Evolutionary conservation across 1,140 invertebrate genomes (phyloP).

Genomic region (Caenorhabditis tropicalis): DNA sequence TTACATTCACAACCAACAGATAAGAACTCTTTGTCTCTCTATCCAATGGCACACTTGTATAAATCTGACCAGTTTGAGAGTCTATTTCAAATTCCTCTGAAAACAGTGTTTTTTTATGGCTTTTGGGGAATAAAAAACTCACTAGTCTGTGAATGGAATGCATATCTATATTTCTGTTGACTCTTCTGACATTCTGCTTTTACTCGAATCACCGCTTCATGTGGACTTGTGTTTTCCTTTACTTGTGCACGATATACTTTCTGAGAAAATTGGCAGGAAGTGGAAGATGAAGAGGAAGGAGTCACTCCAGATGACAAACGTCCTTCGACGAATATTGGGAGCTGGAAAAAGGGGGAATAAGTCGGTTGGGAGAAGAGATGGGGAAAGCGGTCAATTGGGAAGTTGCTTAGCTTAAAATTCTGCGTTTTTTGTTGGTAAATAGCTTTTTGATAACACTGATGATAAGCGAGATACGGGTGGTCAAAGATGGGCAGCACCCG

Average conservation of each 20-base stretch:
- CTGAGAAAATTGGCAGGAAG: background rate
- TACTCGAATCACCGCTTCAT: constrained; percentile 56
- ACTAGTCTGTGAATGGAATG: constrained; percentile 57
- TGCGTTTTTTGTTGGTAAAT: too few relatives aligned
- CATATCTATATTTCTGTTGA: constrained; percentile 47
- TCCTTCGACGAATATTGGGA: background rate
- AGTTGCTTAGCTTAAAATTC: too few relatives aligned
- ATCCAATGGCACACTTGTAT: constrained; percentile 59
- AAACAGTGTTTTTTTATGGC: background rate
- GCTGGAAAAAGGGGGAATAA: background rate
- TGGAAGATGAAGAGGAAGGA: background rate
- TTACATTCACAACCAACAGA: constrained; percentile 65
- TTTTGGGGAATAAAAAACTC: background rate
- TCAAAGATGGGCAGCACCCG: too few relatives aligned
- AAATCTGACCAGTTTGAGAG: constrained; percentile 64
- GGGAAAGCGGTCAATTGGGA: too few relatives aligned
- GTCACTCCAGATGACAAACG: background rate
- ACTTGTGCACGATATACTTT: constrained; percentile 11
- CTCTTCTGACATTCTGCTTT: constrained; percentile 46
- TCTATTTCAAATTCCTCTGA: constrained; percentile 68
- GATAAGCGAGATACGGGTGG: too few relatives aligned
- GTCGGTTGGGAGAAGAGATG: too few relatives aligned
- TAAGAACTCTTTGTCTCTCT: constrained; percentile 65
- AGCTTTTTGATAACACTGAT: too few relatives aligned
- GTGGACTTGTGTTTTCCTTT: constrained; percentile 33